Conservation (phyloP, 2,888 invertebrate genomes). For the Yponomeuta plumbellus region DNA sequence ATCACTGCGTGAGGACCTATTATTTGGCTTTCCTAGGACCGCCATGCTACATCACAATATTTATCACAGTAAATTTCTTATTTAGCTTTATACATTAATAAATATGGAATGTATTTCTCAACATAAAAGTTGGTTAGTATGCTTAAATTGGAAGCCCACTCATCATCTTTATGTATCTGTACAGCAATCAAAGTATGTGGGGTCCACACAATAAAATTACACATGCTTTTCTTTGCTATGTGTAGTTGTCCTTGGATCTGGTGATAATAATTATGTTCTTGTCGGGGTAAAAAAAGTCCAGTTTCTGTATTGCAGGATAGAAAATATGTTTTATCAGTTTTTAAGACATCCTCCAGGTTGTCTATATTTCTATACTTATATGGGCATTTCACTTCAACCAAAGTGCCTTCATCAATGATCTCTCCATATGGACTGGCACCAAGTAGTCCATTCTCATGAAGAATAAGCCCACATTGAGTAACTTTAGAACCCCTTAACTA, state of each 20-base stretch:
- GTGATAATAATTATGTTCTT: constrained; percentile 4
- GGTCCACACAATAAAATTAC: constrained; percentile 4
- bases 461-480: too few relatives aligned
- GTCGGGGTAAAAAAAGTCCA: not conserved
- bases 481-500: too few relatives aligned
- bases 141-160: constrained; percentile 1
- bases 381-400: too few relatives aligned
- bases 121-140: not conserved
- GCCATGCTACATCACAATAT: not conserved
- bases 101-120: constrained; percentile 1
- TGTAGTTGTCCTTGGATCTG: not conserved
- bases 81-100: not conserved
- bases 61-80: not conserved
- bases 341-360: too few relatives aligned
- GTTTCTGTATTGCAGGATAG: too few relatives aligned
- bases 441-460: too few relatives aligned
- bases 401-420: too few relatives aligned
- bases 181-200: constrained; percentile 4
- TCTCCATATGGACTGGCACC: too few relatives aligned
- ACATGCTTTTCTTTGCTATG: not conserved
- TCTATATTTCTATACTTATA: too few relatives aligned
- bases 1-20: too few relatives aligned
- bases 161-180: constrained; percentile 2
- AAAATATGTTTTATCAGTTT: too few relatives aligned
- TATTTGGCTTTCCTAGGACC: too few relatives aligned